Conservation (phyloP, 2,113 vertebrate genomes). For the Dicrurus megarhynchus region DNA sequence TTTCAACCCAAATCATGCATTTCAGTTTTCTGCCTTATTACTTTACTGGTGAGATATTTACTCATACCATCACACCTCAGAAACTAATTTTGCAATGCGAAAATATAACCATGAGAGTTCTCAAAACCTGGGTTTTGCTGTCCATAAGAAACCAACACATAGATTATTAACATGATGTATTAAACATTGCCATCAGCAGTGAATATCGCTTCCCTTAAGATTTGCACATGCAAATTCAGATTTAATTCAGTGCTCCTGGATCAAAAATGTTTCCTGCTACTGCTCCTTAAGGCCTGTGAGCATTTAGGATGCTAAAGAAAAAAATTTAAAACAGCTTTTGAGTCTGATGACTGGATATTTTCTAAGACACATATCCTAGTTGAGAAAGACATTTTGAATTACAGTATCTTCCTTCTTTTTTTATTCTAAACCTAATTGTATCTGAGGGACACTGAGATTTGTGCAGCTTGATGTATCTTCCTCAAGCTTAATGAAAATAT, state of each 20-base stretch:
- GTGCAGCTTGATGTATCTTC: neutral
- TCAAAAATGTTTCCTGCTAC: neutral
- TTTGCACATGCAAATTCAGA: neutral
- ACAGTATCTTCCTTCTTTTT: neutral
- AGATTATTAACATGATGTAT: neutral
- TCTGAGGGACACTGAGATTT: neutral
- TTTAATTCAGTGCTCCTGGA: neutral
- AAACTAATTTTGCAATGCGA: neutral
- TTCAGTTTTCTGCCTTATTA: neutral
- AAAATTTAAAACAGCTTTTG: neutral
- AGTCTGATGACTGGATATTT: neutral
- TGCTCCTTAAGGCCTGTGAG: neutral
- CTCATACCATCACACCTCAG: neutral
- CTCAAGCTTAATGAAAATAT: neutral
- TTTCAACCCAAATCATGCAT: neutral
- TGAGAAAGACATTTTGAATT: neutral
- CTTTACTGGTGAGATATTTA: neutral
- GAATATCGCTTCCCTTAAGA: neutral
- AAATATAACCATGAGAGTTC: neutral
- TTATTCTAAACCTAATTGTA: neutral
- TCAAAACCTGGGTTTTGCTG: neutral
- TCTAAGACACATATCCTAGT: neutral
- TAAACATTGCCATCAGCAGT: neutral
- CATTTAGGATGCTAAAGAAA: neutral
- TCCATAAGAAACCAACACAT: neutral